phyloP scores from a whole-genome alignment of 2,888 invertebrate species.

The Molorchus minor region DNA sequence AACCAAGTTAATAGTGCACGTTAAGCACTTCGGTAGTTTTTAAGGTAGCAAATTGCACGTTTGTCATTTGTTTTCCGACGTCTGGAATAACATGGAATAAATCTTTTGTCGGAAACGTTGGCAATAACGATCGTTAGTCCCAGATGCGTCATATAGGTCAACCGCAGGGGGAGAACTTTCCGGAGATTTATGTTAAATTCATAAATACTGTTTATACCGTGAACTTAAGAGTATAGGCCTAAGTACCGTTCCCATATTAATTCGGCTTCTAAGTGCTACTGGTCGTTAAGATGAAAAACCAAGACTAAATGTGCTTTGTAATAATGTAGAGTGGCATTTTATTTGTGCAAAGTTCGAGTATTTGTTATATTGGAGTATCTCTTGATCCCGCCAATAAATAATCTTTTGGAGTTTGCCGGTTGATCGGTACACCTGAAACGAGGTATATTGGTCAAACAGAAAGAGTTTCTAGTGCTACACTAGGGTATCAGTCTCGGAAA shows the following conservation, averaged over 20 bases:
- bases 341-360: too few species aligned
- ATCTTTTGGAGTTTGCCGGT: too few species aligned
- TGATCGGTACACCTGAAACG: too few species aligned
- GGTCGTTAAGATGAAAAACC: too few species aligned
- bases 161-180: constrained; percentile 8
- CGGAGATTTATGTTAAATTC: constrained; percentile 21
- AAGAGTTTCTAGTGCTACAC: too few species aligned
- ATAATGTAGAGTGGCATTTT: too few species aligned
- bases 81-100: constrained; percentile 56
- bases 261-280: not conserved
- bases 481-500: too few species aligned
- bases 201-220: constrained; percentile 16
- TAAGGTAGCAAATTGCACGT: constrained; percentile 46
- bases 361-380: too few species aligned
- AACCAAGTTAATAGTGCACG: constrained; percentile 36
- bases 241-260: not conserved
- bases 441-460: too few species aligned
- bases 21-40: constrained; percentile 40
- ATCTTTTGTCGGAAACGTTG: constrained; percentile 53
- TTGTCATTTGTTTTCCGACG: constrained; percentile 55
- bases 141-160: constrained; percentile 29
- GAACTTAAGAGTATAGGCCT: not conserved
- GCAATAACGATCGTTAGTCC: constrained; percentile 43
- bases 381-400: too few species aligned
- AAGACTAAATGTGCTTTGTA: too few species aligned